Base-by-base conservation (phyloP, 2,888 invertebrate genomes). In the Vanessa cardui region DNA sequence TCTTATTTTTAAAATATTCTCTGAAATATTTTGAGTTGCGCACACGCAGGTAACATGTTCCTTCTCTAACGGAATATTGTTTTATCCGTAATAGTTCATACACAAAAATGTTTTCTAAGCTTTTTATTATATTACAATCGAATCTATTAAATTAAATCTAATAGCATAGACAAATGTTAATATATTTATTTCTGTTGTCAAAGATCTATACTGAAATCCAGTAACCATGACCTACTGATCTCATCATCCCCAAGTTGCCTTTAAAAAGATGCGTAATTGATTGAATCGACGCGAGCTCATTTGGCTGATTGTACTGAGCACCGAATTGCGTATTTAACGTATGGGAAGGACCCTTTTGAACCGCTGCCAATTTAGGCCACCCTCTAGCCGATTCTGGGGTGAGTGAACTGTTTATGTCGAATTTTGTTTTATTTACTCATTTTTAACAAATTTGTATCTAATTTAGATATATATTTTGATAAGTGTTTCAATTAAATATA, bases 261-360 rank as follows among this genome's bases (percentile, higher is more conserved):
- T 79, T 80, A 85, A 89, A 90, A 87, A 86, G 81, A 85, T 84
- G 82, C 81, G 86, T 90, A 90, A 92, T 90, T 90, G 90, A 90
- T 92, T 90, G 86, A 86, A 88, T 85, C 83, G 86, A 84, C 81
- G 82, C 83, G 81, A 87, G 84, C 89, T 91, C 90, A 89, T 92
- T 90, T 87, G 82, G 83, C 79, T 89, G 89, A 91, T 91, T 91
- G 92, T 90, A 88, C 85, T 79, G 84, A 83, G 83, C 82, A 84
- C 84, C 81, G 85, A 91, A 90, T 90, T 89, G 89, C 88, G 88
- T 92, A 90, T 89, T 92, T 90, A 91, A 89, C 89, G 88, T 89
- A 87, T 87, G 85, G 88, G 86, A 86, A 86, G 85, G 80, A 84
- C 89, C 92, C 90, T 87, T 81, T 83, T 78, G 85, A 84, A 84